Evolutionary conservation across 2,888 invertebrate genomes (phyloP).

Genomic region (Leucophora obtusa): DNA sequence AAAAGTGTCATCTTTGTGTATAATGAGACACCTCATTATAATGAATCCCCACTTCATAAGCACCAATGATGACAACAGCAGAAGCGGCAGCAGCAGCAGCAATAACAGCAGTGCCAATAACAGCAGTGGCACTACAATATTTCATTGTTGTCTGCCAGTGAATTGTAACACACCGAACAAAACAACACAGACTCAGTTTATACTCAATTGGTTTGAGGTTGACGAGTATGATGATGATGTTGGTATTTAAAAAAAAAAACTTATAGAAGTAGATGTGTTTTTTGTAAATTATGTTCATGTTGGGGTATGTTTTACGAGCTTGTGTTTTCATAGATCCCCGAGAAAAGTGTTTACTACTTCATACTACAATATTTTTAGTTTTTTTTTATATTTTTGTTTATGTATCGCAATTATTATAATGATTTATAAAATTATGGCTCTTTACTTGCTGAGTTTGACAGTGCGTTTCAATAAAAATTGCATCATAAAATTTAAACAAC

Average conservation of each 20-base stretch:
- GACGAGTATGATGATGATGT: slow-evolving; percentile 7
- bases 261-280: slow-evolving; percentile 11
- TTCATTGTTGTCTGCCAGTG: slow-evolving; percentile 44
- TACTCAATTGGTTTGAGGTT: slow-evolving; percentile 24
- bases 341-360: not conserved
- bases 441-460: not conserved
- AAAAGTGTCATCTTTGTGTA: slow-evolving; percentile 48
- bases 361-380: not conserved
- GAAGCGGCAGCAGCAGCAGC: not conserved
- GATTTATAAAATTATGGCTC: slow-evolving; percentile 48
- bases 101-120: not conserved
- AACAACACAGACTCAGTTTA: slow-evolving; percentile 1
- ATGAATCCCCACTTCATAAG: slow-evolving; percentile 32
- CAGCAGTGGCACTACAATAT: slow-evolving; percentile 4
- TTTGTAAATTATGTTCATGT: slow-evolving; percentile 24
- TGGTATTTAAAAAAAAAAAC: slow-evolving; percentile 4
- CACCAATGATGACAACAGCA: slow-evolving; percentile 13
- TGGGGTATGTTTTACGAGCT: slow-evolving; percentile 14
- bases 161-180: slow-evolving; percentile 19
- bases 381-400: slow-evolving; percentile 16
- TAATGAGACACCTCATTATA: slow-evolving; percentile 56
- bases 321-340: not conserved
- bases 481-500: too few relatives aligned
- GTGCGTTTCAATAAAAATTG: too few relatives aligned
- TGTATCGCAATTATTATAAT: slow-evolving; percentile 33